phyloP scores from a whole-genome alignment of 2,113 vertebrate genomes.

The Sciurus niger region DNA sequence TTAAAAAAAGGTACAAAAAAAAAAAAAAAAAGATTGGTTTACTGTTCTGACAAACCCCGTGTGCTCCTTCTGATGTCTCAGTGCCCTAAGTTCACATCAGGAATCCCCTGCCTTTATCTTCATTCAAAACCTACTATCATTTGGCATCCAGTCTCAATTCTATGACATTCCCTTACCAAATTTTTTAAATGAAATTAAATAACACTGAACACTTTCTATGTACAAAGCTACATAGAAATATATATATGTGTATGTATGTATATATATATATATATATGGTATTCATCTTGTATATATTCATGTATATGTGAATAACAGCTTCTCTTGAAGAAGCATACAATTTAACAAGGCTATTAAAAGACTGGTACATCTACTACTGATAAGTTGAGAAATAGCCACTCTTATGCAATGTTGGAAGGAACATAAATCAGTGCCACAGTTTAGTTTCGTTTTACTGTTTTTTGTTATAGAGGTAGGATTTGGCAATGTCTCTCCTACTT shows the following conservation, averaged over 20 bases:
- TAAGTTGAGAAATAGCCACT: not conserved
- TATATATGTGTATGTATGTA: not conserved
- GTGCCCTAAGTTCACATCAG: not conserved
- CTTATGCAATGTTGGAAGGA: not conserved
- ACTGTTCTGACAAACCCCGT: not conserved
- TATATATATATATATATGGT: not conserved
- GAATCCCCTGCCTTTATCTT: not conserved
- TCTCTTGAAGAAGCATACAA: not conserved
- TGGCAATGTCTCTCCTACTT: not conserved
- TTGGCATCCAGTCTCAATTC: not conserved
- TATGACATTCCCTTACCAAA: not conserved
- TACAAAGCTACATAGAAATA: not conserved
- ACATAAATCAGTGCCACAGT: not conserved
- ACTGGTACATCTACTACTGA: not conserved
- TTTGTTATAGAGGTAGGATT: not conserved
- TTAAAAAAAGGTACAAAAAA: no score
- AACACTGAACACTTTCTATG: not conserved
- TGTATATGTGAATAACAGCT: not conserved
- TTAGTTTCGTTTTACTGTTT: not conserved
- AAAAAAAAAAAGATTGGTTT: not conserved
- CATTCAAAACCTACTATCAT: not conserved
- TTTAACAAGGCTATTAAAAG: not conserved
- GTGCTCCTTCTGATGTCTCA: not conserved
- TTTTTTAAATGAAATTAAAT: not conserved
- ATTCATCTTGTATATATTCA: no score